Conservation (phyloP, 2,888 invertebrate species). For the Zygothrica quintamaculata region DNA sequence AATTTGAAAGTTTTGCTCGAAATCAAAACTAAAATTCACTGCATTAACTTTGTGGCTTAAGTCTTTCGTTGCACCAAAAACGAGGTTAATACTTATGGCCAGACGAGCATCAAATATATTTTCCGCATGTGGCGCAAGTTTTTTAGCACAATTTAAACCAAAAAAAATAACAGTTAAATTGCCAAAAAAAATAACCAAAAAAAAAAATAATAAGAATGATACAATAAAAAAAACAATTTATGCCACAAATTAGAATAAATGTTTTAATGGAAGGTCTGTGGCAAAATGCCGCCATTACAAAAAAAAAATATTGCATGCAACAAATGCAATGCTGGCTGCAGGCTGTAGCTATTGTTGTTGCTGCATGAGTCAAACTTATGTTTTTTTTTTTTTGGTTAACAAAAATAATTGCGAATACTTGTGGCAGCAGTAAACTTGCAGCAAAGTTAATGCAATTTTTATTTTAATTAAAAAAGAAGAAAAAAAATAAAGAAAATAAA, state of each 20-base stretch:
- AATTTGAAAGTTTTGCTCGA: constrained; percentile 42
- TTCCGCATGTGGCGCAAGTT: constrained; percentile 42
- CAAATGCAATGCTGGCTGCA: constrained; percentile 24
- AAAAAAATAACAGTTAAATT: constrained; percentile 30
- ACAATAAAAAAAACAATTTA: constrained; percentile 44
- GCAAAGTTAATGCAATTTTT: constrained; percentile 38
- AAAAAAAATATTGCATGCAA: constrained; percentile 28
- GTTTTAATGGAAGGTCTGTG: constrained; percentile 67
- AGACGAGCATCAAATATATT: constrained; percentile 32
- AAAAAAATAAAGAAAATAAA: constrained; percentile 17
- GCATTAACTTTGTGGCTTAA: constrained; percentile 49
- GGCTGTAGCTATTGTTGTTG: constrained; percentile 6
- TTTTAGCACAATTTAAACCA: constrained; percentile 10
- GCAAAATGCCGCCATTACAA: constrained; percentile 65
- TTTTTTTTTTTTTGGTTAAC: constrained; percentile 16
- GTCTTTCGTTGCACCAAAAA: constrained; percentile 39
- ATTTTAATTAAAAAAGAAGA: constrained; percentile 62
- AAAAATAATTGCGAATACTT: constrained; percentile 71
- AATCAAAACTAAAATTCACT: constrained; percentile 9
- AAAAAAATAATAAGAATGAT: constrained; percentile 11
- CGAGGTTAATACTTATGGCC: constrained; percentile 34
- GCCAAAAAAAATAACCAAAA: constrained; percentile 30
- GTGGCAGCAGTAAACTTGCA: constrained; percentile 16
- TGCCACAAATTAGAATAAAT: constrained; percentile 74
- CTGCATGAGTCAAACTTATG: constrained; percentile 54